These are phyloP conservation scores for Morelia viridis DNA, from an alignment of 2,797 vertebrate genomes.

Conservation along the genomic window DNA sequence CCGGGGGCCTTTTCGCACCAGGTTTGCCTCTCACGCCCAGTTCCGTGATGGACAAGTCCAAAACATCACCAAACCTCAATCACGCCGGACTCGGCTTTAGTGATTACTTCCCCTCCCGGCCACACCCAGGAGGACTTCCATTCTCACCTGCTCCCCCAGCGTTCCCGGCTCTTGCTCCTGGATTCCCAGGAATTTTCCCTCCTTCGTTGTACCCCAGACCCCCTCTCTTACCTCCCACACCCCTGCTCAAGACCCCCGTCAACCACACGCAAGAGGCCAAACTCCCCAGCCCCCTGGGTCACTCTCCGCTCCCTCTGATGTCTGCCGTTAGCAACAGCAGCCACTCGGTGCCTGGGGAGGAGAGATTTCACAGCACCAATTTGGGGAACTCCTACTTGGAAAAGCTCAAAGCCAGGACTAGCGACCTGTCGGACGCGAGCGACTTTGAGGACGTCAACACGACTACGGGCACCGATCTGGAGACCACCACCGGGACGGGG, in stretches of 20 bases:
- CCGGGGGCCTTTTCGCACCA: conserved; percentile 85
- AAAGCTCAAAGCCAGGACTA: conserved; percentile 87
- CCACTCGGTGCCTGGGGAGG: conserved; percentile 67
- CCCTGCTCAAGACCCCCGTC: conserved; percentile 89
- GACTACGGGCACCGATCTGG: conserved; percentile 94
- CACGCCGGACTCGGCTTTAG: conserved; percentile 86
- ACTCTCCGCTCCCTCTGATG: conserved; percentile 82
- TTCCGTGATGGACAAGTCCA: conserved; percentile 92
- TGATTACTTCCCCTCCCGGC: conserved; percentile 93
- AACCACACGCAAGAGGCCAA: conserved; percentile 88
- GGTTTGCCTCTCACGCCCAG: conserved; percentile 90
- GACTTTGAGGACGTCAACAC: conserved; percentile 97
- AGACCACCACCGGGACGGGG: conserved; percentile 93
- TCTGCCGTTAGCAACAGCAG: conserved; percentile 80
- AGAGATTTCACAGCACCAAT: conserved; percentile 80
- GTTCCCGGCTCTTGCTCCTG: conserved; percentile 87
- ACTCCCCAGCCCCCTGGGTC: conserved; percentile 87
- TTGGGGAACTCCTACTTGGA: conserved; percentile 80
- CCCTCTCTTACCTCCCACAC: conserved; percentile 89
- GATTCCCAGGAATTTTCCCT: conserved; percentile 93
- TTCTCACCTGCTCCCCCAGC: conserved; percentile 86
- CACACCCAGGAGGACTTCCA: conserved; percentile 85
- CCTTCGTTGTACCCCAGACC: conserved; percentile 93
- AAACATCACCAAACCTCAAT: conserved; percentile 85
- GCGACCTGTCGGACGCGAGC: conserved; percentile 91